phyloP scores from a whole-genome alignment of 1,140 invertebrate species.

The Oscheius sp. region DNA sequence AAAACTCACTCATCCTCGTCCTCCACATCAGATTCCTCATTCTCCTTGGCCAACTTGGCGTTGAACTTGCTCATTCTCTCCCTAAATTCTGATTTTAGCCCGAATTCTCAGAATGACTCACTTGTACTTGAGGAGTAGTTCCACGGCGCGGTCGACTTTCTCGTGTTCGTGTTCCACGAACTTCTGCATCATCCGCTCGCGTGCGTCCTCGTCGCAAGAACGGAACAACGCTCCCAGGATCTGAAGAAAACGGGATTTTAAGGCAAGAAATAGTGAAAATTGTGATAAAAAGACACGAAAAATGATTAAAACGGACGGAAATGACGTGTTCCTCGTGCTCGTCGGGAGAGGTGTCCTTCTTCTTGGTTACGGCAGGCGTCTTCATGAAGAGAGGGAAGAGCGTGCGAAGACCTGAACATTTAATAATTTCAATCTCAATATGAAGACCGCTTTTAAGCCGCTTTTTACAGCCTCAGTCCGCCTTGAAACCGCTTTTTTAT shows the following conservation, averaged over 20 bases:
- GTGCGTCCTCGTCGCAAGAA: conserved; percentile 83
- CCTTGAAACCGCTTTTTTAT: too few species aligned
- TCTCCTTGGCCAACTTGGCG: conserved; percentile 63
- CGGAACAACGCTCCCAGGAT: conserved; percentile 88
- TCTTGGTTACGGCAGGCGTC: conserved; percentile 77
- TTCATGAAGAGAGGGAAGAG: conserved; percentile 99
- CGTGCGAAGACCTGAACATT: conserved; percentile 73
- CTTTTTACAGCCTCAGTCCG: too few species aligned
- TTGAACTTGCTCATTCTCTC: conserved; percentile 46
- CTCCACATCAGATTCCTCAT: conserved; percentile 58
- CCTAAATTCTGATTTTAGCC: conserved; percentile 35
- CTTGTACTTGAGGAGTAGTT: conserved; percentile 91
- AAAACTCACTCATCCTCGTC: conserved; percentile 71
- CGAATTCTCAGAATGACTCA: not conserved
- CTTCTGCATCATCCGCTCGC: conserved; percentile 85
- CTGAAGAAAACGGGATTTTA: conserved; percentile 69
- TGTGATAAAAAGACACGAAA: too few species aligned
- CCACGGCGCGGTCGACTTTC: conserved; percentile 91
- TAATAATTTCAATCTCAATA: not conserved
- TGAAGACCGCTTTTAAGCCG: too few species aligned
- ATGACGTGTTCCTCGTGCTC: conserved; percentile 78
- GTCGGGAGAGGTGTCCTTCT: conserved; percentile 78
- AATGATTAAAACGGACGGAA: conserved; percentile 35
- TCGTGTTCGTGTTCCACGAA: conserved; percentile 98
- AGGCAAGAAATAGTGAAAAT: not conserved